A percentile compares a stretch with the other conserved stretches of the same genome.
Conservation (phyloP, 2,888 invertebrate species). For the Miltochrista miniata region DNA sequence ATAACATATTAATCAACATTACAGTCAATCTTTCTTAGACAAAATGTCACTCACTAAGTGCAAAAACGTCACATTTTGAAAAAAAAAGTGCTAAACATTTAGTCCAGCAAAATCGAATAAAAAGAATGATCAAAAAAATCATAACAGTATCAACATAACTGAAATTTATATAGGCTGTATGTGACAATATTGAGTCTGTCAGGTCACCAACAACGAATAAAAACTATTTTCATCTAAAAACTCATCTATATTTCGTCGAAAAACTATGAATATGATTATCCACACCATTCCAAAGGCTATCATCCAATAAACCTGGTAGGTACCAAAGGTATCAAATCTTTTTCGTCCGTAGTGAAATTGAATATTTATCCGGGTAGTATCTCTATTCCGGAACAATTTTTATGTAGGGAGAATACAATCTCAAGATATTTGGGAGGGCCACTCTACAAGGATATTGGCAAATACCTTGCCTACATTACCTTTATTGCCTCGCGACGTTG, state of each 20-base stretch:
- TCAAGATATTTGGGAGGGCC: conserved; percentile 81
- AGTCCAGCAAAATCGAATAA: no score
- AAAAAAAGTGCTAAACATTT: no score
- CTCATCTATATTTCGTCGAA: conserved; percentile 64
- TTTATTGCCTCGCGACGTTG: conserved; percentile 78
- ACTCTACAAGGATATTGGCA: conserved; percentile 80
- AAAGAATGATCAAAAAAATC: no score
- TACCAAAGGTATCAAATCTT: conserved; percentile 83
- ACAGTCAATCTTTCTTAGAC: no score
- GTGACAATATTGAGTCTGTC: conserved; percentile 38
- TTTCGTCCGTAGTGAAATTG: conserved; percentile 83
- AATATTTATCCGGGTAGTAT: conserved; percentile 84
- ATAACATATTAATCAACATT: no score
- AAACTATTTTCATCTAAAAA: conserved; percentile 60
- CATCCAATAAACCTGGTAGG: conserved; percentile 80
- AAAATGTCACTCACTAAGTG: no score
- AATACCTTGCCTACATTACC: conserved; percentile 82
- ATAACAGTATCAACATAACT: conserved; percentile 10
- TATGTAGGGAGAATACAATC: conserved; percentile 82
- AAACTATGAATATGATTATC: conserved; percentile 83
- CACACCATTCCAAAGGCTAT: conserved; percentile 79
- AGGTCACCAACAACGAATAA: conserved; percentile 46
- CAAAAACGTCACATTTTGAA: no score
- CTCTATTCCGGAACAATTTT: conserved; percentile 83
- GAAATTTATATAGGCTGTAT: conserved; percentile 24